phyloP scores from a whole-genome alignment of 1,140 invertebrate genomes.

The Hestina assimilis region DNA sequence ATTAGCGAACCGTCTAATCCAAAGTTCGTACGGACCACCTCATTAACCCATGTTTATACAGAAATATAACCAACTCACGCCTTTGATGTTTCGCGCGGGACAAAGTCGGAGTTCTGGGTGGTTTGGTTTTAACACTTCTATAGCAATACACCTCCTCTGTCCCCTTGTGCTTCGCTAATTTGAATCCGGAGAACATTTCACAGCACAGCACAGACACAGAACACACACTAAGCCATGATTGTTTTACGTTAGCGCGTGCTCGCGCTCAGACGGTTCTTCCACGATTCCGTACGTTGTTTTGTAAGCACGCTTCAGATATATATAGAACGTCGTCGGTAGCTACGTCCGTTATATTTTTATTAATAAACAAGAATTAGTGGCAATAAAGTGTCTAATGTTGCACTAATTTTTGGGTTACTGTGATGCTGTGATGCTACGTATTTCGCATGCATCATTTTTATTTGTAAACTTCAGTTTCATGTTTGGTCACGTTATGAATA shows the following conservation, averaged over 20 bases:
- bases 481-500: no score
- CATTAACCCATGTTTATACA: slow-evolving; percentile 18
- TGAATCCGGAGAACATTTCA: slow-evolving; percentile 26
- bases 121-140: slow-evolving; percentile 26
- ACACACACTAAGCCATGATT: slow-evolving; percentile 10
- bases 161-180: slow-evolving; percentile 26
- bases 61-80: slow-evolving; percentile 22
- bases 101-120: slow-evolving; percentile 19
- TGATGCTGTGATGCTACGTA: not conserved
- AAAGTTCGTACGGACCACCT: slow-evolving; percentile 16
- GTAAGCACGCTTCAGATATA: slow-evolving; percentile 27
- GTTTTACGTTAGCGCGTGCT: slow-evolving; percentile 13
- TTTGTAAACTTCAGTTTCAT: not conserved
- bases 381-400: slow-evolving; percentile 20
- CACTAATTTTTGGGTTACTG: not conserved
- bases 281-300: slow-evolving; percentile 30
- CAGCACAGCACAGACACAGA: slow-evolving; percentile 14
- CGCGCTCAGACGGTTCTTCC: slow-evolving; percentile 11
- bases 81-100: slow-evolving; percentile 27
- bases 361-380: slow-evolving; percentile 30
- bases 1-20: slow-evolving; percentile 20
- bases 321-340: slow-evolving; percentile 29
- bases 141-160: slow-evolving; percentile 26
- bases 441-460: not conserved
- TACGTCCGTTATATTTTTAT: slow-evolving; percentile 34